Evolutionary conservation across 2,888 invertebrate genomes (phyloP).

Genomic region (Campoplex nolae): DNA sequence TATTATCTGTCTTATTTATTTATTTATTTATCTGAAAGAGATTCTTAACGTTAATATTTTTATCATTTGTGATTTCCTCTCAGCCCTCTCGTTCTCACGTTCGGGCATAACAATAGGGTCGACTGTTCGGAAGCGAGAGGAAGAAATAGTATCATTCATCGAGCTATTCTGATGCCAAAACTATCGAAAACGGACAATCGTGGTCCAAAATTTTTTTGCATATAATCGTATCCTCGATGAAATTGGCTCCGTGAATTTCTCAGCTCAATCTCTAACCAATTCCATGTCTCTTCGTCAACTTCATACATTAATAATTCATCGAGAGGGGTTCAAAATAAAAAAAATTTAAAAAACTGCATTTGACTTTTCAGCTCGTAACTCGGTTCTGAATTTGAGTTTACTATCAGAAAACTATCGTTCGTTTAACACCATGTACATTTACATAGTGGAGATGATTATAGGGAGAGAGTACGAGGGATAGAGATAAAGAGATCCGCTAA

Average conservation of each 20-base stretch:
- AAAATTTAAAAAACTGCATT: neutral
- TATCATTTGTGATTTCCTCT: too few species aligned
- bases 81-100: too few species aligned
- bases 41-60: too few species aligned
- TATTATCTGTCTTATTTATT: too few species aligned
- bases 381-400: neutral
- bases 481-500: slow-evolving; percentile 75
- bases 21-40: too few species aligned
- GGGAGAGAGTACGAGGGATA: neutral
- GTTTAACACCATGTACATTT: neutral
- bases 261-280: neutral
- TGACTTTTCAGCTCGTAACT: neutral
- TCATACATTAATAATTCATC: neutral
- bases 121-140: too few species aligned
- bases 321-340: neutral
- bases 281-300: neutral
- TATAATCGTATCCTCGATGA: neutral
- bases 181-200: neutral
- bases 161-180: neutral
- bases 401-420: neutral
- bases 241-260: neutral
- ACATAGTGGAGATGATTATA: neutral
- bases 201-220: neutral
- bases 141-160: too few species aligned
- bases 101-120: too few species aligned